Base-by-base conservation (phyloP, 2,888 invertebrate species). In the Eilema caniola region DNA sequence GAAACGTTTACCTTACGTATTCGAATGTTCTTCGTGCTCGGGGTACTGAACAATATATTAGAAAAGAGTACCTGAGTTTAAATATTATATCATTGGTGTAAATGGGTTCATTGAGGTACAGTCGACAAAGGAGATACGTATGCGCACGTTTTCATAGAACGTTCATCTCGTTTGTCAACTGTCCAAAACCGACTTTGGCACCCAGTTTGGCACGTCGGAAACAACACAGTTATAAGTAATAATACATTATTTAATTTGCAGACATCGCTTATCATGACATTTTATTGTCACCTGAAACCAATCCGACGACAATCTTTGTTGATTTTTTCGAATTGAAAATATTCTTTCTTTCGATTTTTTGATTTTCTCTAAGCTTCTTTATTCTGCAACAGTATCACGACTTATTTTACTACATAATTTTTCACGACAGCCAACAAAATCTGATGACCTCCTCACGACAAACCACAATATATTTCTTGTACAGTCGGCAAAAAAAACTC, bases 401-500 rank as follows among this genome's bases (percentile, higher is more conserved):
- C 3, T 24, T 62, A 41, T 20, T 41, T 8, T 24, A 24, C 24
- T 25, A 62, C 16, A 24, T 24, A 8, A 7, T 25, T 25, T 24
- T 1, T 62, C 24, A 62, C 41, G 12, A 23, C 23, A 62, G 24
- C 37, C n/a, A 62, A 41, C 47, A 24, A 37, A 11, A 2, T n/a
- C 37, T 16, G 11, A 41, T 3, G 5, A 41, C 7, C 16, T 23
- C 0, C 28, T 47, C 47, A 47, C 47, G 5, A 64, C 16, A 28
- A 4, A 25, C 12, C 8, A 11, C 63, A 63, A 16, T 16, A 53
- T 53, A 25, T 47, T 53, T 47, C 5, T 25, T 64, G 24, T 63
- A 63, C 41, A 12, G 28, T 53, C 20, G 47, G 25, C 47, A 63
- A 63, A 63, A 63, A 28, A 20, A 41, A n/a, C n/a, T n/a, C n/a